Evolutionary conservation across 2,888 invertebrate genomes (phyloP).

Genomic region (Tinea trinotella): DNA sequence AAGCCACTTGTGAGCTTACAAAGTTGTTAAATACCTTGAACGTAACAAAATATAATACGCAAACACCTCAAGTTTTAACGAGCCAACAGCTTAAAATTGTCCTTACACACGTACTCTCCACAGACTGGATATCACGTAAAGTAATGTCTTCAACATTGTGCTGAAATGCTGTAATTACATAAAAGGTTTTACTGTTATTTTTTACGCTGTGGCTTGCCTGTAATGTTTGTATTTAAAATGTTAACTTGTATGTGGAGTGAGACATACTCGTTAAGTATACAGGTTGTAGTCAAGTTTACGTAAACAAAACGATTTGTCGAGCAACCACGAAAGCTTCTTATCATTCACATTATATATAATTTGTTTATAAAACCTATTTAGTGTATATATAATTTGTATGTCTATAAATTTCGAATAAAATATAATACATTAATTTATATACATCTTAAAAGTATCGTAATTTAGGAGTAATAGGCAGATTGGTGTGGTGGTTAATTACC

Average conservation of each 20-base stretch:
- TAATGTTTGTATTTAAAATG: not conserved
- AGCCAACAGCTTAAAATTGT: not conserved
- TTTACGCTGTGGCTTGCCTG: not conserved
- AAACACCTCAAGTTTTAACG: slow-evolving; percentile 1
- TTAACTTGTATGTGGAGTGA: not conserved
- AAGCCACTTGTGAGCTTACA: not conserved
- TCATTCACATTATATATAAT: not conserved
- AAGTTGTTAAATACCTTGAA: not conserved
- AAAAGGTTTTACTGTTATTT: not conserved
- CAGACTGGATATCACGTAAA: not conserved
- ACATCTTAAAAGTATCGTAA: no score
- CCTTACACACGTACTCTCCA: not conserved
- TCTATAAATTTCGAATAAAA: no score
- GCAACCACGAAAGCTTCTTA: not conserved
- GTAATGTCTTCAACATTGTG: not conserved
- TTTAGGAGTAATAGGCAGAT: no score
- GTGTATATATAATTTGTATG: no score
- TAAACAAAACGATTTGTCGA: not conserved
- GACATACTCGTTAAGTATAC: not conserved
- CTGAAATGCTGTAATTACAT: not conserved
- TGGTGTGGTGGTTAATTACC: no score
- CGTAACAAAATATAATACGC: not conserved
- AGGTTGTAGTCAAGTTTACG: not conserved
- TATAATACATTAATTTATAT: no score
- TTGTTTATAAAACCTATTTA: no score